Conservation (phyloP, 2,113 vertebrate genomes). For the Dicentrarchus labrax region DNA sequence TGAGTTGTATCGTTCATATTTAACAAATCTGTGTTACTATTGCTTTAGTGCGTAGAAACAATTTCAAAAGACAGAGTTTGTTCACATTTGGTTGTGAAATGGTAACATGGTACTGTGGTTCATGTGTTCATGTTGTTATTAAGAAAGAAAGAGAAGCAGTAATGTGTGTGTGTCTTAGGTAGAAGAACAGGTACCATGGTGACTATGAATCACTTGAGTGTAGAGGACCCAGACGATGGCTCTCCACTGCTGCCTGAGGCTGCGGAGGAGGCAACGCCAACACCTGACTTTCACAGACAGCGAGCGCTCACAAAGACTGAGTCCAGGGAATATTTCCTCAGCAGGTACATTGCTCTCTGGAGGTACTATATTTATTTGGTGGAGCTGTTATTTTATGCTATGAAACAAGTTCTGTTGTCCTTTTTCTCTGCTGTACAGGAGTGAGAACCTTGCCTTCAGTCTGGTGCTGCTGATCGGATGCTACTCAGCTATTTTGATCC, state of each 20-base stretch:
- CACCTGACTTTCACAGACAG: conserved; percentile 33
- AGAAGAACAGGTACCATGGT: conserved; percentile 64
- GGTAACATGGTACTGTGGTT: not conserved
- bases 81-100: conserved; percentile 18
- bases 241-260: conserved; percentile 67
- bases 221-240: conserved; percentile 60
- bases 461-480: conserved; percentile 78
- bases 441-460: conserved; percentile 75
- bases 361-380: not conserved
- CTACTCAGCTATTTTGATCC: conserved; percentile 82
- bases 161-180: conserved; percentile 29
- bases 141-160: not conserved
- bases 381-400: not conserved
- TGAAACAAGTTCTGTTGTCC: not conserved
- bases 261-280: conserved; percentile 11
- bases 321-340: conserved; percentile 71
- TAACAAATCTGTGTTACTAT: not conserved
- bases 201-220: conserved; percentile 70
- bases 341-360: conserved; percentile 65
- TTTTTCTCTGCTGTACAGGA: conserved; percentile 61
- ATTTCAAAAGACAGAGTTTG: conserved; percentile 9
- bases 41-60: not conserved
- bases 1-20: conserved; percentile 29
- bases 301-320: conserved; percentile 22
- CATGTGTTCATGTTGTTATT: not conserved